Conservation (phyloP, 2,797 vertebrate genomes). For the Leptodactylus fallax region DNA sequence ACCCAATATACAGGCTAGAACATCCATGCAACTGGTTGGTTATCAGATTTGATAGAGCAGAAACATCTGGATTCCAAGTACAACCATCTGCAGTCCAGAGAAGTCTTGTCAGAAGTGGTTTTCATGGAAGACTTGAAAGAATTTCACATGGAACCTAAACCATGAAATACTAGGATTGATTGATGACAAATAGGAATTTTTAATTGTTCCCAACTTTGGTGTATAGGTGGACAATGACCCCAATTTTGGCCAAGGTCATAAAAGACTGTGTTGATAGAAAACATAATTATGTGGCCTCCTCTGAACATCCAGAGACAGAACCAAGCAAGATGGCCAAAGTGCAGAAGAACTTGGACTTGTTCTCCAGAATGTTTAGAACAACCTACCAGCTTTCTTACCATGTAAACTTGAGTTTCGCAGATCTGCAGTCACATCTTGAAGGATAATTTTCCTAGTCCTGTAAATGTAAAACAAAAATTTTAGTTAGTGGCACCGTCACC, state of each 20-base stretch:
- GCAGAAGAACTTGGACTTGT: background rate
- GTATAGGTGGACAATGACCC: background rate
- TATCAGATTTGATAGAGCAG: background rate
- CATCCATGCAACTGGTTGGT: background rate
- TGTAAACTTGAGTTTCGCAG: background rate
- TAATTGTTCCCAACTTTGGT: background rate
- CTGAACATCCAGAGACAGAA: no score
- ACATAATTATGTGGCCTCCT: background rate
- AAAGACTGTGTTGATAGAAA: background rate
- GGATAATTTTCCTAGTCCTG: background rate
- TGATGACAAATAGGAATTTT: background rate
- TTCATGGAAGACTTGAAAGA: background rate
- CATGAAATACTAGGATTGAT: background rate
- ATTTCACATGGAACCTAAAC: background rate
- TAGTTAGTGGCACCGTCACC: background rate
- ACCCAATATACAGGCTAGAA: background rate
- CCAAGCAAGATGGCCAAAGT: background rate
- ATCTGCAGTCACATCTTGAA: conserved; percentile 31
- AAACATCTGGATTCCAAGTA: background rate
- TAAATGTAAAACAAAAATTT: background rate
- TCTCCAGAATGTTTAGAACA: background rate
- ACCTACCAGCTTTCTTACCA: background rate
- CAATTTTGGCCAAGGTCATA: background rate
- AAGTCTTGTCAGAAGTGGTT: background rate
- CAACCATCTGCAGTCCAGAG: background rate